Conservation (phyloP, 2,888 invertebrate species). For the Rotaria macrura region DNA sequence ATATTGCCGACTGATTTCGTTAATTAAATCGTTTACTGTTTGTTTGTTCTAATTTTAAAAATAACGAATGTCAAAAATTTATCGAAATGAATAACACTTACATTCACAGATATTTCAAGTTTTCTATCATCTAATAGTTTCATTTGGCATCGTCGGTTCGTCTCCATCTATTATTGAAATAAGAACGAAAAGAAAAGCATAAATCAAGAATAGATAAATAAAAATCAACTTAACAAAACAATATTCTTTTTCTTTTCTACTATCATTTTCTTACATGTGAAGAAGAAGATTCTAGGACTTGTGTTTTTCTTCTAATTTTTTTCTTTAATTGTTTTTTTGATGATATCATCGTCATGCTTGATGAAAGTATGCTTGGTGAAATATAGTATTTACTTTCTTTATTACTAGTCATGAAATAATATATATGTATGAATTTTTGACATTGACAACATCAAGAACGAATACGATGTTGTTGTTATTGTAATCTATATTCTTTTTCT, state of each 20-base stretch:
- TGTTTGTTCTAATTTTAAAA: neutral
- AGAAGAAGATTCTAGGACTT: neutral
- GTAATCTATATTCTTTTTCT: neutral
- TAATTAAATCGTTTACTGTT: neutral
- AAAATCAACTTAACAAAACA: neutral
- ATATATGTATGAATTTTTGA: neutral
- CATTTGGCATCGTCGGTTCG: neutral
- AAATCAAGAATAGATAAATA: neutral
- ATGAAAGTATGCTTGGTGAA: neutral
- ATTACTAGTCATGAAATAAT: neutral
- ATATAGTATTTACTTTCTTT: neutral
- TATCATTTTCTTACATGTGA: neutral
- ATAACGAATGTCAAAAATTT: no score
- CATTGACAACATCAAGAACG: conserved; percentile 8
- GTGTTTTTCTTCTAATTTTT: neutral
- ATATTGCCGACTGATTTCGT: conserved; percentile 16
- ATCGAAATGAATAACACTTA: neutral
- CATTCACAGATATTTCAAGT: neutral
- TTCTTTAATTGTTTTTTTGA: neutral
- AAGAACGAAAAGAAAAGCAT: neutral
- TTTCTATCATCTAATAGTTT: conserved; percentile 15
- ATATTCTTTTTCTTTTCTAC: no score
- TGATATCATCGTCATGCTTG: neutral
- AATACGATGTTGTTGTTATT: conserved; percentile 1
- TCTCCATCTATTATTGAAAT: neutral